A percentile compares a stretch with the other conserved stretches of the same genome.
phyloP scores from a whole-genome alignment of 2,888 invertebrate species.

The Callyntrura guangdongensis region DNA sequence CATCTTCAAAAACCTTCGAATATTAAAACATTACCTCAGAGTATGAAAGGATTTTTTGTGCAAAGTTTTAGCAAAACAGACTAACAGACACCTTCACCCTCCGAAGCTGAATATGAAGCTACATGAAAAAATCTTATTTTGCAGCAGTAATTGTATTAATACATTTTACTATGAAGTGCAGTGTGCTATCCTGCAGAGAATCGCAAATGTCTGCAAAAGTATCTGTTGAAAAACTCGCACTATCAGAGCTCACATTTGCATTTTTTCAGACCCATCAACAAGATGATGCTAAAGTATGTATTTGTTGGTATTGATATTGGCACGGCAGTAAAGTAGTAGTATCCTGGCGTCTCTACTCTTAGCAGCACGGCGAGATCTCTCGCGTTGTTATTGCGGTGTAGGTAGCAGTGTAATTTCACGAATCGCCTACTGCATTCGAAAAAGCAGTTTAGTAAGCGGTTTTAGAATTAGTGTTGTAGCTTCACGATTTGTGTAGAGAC shows the following conservation, averaged over 20 bases:
- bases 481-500: conserved; percentile 6
- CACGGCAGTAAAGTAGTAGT: not conserved
- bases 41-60: too few relatives aligned
- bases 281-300: not conserved
- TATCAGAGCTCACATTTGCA: not conserved
- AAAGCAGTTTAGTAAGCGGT: not conserved
- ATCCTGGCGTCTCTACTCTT: conserved; percentile 6
- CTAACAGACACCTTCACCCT: too few relatives aligned
- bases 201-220: conserved; percentile 12
- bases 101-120: too few relatives aligned
- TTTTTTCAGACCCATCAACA: not conserved
- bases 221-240: not conserved
- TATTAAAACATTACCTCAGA: not conserved
- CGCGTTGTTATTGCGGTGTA: conserved; percentile 19
- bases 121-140: too few relatives aligned
- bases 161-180: not conserved
- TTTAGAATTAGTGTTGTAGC: not conserved
- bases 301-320: not conserved
- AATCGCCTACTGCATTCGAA: conserved; percentile 20
- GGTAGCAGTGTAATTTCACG: conserved; percentile 34
- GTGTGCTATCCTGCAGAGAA: not conserved
- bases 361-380: not conserved
- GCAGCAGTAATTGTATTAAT: too few relatives aligned
- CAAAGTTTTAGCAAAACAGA: too few relatives aligned
- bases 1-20: not conserved